Base-by-base conservation (phyloP, 1,140 invertebrate genomes). In the Leucophenga varia region DNA sequence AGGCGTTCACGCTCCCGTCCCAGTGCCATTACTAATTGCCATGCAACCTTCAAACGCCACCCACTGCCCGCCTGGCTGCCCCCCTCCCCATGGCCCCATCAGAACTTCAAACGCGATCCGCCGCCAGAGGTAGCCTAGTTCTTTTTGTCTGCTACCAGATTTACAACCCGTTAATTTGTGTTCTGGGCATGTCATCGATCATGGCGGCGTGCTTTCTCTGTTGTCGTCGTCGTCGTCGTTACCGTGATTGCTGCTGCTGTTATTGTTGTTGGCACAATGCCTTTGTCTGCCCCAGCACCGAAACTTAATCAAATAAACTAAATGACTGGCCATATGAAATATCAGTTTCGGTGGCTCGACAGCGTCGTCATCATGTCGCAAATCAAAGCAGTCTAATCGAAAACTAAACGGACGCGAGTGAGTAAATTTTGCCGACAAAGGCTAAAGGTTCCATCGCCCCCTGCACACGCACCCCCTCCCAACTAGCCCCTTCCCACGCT, bases 301-400 rank as follows among this genome's bases (percentile, higher is more conserved):
- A 52, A 64, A 63, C 63, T 67, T 65, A 67, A 67, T 59, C 63
- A 65, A 65, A 65, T 57, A 65, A 65, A 67, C 63, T 67, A 67
- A 63, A 50, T 56, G 50, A 61, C 47, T 61, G 47, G 47, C n/a
- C 52, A 52, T 48, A 52, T 58, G 59, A 53, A 67, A 57, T 67
- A 67, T 67, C 52, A 67, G 55, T 60, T 54, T 32, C 42, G 43
- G 18, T 32, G 37, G 17, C 19, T 10, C 44, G 54, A 47, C 47
- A 45, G 38, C 47, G 52, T 51, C 55, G 61, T 65, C 61, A 57
- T 61, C 48, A 44, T 46, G 63, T 65, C 59, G 63, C 63, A 65
- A 65, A 65, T 65, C 63, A 65, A 65, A 59, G 63, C 55, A 63
- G 39, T 65, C 63, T 65, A 65, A 65, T 65, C 63, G 63, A 63